These are phyloP conservation scores for Pica pica DNA, from an alignment of 2,113 vertebrate species.

Conservation along the genomic window DNA sequence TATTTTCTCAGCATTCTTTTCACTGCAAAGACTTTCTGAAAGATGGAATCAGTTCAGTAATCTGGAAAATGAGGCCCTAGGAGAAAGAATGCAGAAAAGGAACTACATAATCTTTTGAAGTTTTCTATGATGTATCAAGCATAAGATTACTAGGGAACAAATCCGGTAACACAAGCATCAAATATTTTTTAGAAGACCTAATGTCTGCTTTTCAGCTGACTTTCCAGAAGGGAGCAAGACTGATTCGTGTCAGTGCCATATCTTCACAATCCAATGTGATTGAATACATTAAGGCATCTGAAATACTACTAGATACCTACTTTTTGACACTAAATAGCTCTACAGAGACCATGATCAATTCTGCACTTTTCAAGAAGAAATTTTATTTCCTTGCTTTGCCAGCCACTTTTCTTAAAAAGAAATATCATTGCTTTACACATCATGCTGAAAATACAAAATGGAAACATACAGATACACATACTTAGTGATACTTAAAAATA, in stretches of 20 bases:
- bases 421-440: background rate
- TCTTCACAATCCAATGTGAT: background rate
- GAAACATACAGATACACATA: background rate
- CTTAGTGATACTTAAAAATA: background rate
- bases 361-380: background rate
- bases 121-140: background rate
- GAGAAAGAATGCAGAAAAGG: background rate
- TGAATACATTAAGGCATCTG: background rate
- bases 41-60: background rate
- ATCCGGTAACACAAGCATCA: background rate
- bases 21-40: background rate
- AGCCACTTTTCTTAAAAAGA: background rate
- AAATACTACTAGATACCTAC: background rate
- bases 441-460: background rate
- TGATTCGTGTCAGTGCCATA: background rate
- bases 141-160: background rate
- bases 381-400: background rate
- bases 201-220: background rate
- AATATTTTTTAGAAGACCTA: background rate
- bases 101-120: background rate
- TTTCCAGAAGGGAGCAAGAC: background rate
- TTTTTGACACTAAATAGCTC: background rate
- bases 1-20: background rate
- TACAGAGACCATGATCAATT: background rate
- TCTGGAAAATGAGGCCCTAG: background rate